phyloP scores from a whole-genome alignment of 2,113 vertebrate species.

The Prietella phreatophila region DNA sequence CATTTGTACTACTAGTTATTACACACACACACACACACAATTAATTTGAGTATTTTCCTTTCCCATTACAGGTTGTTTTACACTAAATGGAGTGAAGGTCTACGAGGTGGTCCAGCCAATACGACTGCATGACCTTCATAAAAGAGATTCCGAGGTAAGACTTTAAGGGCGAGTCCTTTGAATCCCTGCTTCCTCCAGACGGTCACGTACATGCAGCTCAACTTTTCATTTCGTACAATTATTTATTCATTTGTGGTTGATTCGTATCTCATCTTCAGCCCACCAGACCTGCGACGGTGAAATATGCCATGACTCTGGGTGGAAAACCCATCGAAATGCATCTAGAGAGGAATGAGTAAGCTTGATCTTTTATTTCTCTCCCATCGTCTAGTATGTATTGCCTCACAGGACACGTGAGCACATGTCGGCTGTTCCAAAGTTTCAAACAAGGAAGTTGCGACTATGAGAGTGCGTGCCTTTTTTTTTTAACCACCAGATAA shows the following conservation, averaged over 20 bases:
- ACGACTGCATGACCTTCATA: conserved; percentile 65
- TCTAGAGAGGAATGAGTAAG: conserved; percentile 70
- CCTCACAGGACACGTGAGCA: background rate
- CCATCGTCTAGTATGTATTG: background rate
- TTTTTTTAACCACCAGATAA: background rate
- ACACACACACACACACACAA: background rate
- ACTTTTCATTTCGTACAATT: background rate
- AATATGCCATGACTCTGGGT: conserved; percentile 66
- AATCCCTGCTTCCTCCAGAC: background rate
- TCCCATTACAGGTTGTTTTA: conserved; percentile 57
- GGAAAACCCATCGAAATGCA: conserved; percentile 68
- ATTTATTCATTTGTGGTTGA: background rate
- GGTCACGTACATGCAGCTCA: background rate
- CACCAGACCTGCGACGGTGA: conserved; percentile 60
- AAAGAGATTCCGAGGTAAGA: conserved; percentile 65
- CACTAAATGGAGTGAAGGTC: conserved; percentile 52
- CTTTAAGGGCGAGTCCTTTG: background rate
- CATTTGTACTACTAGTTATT: background rate
- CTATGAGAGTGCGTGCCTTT: background rate
- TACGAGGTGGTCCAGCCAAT: conserved; percentile 71
- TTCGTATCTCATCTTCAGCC: conserved; percentile 35
- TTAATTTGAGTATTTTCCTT: background rate
- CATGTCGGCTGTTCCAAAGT: background rate
- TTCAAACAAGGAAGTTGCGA: background rate
- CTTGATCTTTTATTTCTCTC: background rate